These are phyloP conservation scores for Brachyptera putata DNA, from an alignment of 2,888 invertebrate genomes.

Conservation along the genomic window DNA sequence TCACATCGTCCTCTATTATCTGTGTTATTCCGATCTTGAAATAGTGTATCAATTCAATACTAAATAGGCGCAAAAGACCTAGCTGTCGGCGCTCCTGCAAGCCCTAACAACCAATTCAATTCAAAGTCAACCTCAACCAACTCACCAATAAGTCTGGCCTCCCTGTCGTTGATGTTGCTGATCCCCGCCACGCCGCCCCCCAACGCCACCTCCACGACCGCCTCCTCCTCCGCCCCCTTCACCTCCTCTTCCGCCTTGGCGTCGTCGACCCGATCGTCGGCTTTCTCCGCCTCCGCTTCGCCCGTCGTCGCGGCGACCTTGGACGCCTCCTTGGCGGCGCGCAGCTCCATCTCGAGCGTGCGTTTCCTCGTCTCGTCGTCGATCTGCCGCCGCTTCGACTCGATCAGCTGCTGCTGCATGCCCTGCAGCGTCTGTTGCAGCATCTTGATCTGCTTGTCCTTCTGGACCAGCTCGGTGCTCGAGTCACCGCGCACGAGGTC, in stretches of 20 bases:
- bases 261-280: constrained; percentile 49
- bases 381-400: constrained; percentile 51
- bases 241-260: constrained; percentile 38
- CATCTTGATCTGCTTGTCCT: constrained; percentile 78
- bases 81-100: too few species aligned
- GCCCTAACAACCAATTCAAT: too few species aligned
- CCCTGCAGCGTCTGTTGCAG: constrained; percentile 59
- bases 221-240: neutral
- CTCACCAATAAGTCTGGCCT: constrained; percentile 71
- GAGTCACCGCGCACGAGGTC: constrained; percentile 80
- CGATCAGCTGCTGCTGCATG: constrained; percentile 45
- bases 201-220: neutral
- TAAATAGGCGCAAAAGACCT: too few species aligned
- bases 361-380: constrained; percentile 50
- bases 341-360: neutral
- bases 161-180: constrained; percentile 49
- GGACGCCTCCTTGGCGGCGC: neutral
- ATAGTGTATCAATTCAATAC: too few species aligned
- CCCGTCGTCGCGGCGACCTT: neutral
- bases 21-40: too few species aligned
- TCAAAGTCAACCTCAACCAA: too few species aligned
- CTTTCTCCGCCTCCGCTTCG: neutral
- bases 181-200: constrained; percentile 27
- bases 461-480: constrained; percentile 71
- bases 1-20: too few species aligned